Percentiles rank a stretch among this genome's conserved stretches.
phyloP scores from a whole-genome alignment of 2,888 invertebrate genomes.

The Aphidoletes aphidimyza region DNA sequence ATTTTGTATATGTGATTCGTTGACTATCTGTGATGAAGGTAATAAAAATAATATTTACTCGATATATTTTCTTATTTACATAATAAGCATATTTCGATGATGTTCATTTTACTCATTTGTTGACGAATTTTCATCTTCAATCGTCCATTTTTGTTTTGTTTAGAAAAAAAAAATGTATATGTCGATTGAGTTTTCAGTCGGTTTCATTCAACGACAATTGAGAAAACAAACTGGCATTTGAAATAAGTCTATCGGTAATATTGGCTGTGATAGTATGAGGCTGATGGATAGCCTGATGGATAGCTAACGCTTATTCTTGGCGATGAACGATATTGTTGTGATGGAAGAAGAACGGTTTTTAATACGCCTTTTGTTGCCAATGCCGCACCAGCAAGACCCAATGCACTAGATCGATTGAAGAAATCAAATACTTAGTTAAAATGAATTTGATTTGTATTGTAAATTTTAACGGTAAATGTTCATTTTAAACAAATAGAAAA shows the following conservation, averaged over 20 bases:
- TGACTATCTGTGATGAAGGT: conserved; percentile 37
- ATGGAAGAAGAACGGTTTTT: not conserved
- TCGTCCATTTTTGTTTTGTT: not conserved
- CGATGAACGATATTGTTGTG: not conserved
- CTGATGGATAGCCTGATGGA: not conserved
- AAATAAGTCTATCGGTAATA: not conserved
- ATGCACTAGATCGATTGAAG: conserved; percentile 3
- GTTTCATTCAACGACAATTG: conserved; percentile 29
- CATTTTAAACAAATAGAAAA: not conserved
- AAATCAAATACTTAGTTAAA: not conserved
- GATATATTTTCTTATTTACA: conserved; percentile 40
- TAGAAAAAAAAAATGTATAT: too few relatives aligned
- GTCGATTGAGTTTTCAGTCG: conserved; percentile 34
- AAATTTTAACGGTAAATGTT: too few relatives aligned
- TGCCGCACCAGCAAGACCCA: conserved; percentile 23
- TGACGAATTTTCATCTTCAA: conserved; percentile 16
- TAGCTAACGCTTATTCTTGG: not conserved
- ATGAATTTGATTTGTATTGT: not conserved
- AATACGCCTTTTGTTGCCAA: conserved; percentile 45
- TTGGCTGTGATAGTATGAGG: not conserved
- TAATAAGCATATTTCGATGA: not conserved
- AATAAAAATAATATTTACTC: conserved; percentile 41
- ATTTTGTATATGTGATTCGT: not conserved
- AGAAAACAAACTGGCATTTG: not conserved
- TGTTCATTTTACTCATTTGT: conserved; percentile 35